A percentile compares a stretch with the other conserved stretches of the same genome.
These are phyloP conservation scores for Hydrolagus colliei DNA, from an alignment of 2,797 vertebrate genomes.

Conservation along the genomic window DNA sequence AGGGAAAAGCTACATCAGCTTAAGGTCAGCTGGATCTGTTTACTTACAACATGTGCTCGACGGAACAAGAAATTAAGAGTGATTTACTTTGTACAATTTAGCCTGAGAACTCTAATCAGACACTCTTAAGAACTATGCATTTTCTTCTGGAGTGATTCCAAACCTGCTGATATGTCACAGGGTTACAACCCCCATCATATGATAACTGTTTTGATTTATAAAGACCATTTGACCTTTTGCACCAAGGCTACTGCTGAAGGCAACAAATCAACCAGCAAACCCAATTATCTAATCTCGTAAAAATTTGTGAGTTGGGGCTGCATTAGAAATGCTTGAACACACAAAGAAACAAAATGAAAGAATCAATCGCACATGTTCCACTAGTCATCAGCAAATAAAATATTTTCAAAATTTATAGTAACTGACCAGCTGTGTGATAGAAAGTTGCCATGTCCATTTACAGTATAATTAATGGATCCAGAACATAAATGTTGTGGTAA, in stretches of 20 bases:
- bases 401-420: background rate
- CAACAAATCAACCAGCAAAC: background rate
- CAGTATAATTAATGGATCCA: too few relatives aligned
- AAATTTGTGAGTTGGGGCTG: background rate
- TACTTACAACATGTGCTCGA: background rate
- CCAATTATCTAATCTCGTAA: background rate
- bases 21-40: background rate
- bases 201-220: background rate
- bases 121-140: background rate
- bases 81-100: background rate
- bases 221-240: background rate
- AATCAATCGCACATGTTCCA: background rate
- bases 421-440: background rate
- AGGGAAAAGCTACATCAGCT: background rate
- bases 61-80: background rate
- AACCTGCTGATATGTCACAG: slow-evolving; percentile 24
- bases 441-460: background rate
- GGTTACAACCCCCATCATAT: slow-evolving; percentile 5
- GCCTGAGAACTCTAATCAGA: background rate
- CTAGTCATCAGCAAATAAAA: background rate
- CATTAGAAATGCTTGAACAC: background rate
- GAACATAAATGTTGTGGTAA: too few relatives aligned
- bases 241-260: background rate
- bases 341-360: background rate
- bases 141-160: slow-evolving; percentile 6